These are phyloP conservation scores for Theretra japonica DNA, from an alignment of 2,888 invertebrate genomes.

Conservation along the genomic window DNA sequence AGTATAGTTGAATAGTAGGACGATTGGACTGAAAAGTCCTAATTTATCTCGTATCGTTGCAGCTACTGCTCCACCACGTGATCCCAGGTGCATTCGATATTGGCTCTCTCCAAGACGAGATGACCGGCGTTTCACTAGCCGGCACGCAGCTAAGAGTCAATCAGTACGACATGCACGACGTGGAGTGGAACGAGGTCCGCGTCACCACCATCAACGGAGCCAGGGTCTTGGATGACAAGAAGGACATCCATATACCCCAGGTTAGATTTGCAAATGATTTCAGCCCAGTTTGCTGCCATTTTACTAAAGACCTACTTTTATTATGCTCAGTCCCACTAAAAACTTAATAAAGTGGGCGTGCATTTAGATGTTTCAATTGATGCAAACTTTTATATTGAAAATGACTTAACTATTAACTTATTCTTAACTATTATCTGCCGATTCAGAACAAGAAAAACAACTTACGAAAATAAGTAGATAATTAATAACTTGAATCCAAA, in stretches of 20 bases:
- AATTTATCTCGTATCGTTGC: conserved; percentile 41
- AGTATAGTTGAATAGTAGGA: too few species aligned
- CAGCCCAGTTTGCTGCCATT: too few species aligned
- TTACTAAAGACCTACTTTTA: too few species aligned
- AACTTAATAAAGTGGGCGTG: too few species aligned
- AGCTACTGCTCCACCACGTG: conserved; percentile 94
- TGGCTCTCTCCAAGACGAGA: conserved; percentile 92
- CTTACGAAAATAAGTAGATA: too few species aligned
- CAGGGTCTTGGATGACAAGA: conserved; percentile 91
- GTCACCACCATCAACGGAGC: conserved; percentile 95
- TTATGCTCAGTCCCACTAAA: too few species aligned
- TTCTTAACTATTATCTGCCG: too few species aligned
- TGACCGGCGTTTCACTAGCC: conserved; percentile 95
- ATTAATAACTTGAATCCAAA: too few species aligned
- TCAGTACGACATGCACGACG: conserved; percentile 94
- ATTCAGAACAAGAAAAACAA: too few species aligned
- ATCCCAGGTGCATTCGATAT: conserved; percentile 94
- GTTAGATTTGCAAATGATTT: conserved; percentile 66
- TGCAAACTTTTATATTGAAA: too few species aligned
- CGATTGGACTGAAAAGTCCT: background rate
- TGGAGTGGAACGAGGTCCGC: conserved; percentile 94
- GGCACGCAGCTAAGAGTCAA: conserved; percentile 94
- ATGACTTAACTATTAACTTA: too few species aligned
- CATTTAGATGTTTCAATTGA: too few species aligned
- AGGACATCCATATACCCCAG: conserved; percentile 93